Evolutionary conservation across 2,888 invertebrate genomes (phyloP).

Genomic region (Plebejus melissa): DNA sequence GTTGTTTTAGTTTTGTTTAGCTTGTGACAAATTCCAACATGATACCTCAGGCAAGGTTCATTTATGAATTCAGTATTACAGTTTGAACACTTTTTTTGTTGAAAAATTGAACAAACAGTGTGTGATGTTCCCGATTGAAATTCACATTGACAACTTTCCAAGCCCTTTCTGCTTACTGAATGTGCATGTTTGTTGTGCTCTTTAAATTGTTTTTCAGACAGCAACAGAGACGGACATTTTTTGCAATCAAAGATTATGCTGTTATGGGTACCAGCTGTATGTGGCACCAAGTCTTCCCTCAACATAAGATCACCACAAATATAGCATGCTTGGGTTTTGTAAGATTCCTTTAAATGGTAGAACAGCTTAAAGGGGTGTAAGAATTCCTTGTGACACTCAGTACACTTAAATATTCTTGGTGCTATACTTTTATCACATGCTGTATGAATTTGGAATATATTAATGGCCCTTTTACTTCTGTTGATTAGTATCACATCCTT

Average conservation of each 20-base stretch:
- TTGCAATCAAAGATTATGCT: constrained; percentile 51
- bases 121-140: constrained; percentile 50
- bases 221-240: constrained; percentile 56
- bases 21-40: constrained; percentile 58
- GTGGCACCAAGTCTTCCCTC: constrained; percentile 50
- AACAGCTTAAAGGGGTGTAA: constrained; percentile 49
- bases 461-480: constrained; percentile 33
- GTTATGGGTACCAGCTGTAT: constrained; percentile 48
- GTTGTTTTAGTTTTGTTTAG: constrained; percentile 44
- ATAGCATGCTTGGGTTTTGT: constrained; percentile 56
- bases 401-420: constrained; percentile 46
- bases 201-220: constrained; percentile 41
- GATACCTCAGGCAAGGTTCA: constrained; percentile 57
- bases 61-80: constrained; percentile 60
- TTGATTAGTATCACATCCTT: constrained; percentile 46
- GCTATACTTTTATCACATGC: constrained; percentile 23
- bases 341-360: constrained; percentile 58
- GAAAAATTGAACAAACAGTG: constrained; percentile 56
- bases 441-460: constrained; percentile 17
- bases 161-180: constrained; percentile 47
- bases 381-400: constrained; percentile 56
- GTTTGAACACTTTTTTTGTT: constrained; percentile 52
- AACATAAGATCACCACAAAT: constrained; percentile 58
- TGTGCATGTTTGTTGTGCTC: constrained; percentile 51
- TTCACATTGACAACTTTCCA: constrained; percentile 60